A percentile compares a stretch with the other conserved stretches of the same genome.
phyloP scores from a whole-genome alignment of 2,888 invertebrate genomes.

The Drosophila silvestris region DNA sequence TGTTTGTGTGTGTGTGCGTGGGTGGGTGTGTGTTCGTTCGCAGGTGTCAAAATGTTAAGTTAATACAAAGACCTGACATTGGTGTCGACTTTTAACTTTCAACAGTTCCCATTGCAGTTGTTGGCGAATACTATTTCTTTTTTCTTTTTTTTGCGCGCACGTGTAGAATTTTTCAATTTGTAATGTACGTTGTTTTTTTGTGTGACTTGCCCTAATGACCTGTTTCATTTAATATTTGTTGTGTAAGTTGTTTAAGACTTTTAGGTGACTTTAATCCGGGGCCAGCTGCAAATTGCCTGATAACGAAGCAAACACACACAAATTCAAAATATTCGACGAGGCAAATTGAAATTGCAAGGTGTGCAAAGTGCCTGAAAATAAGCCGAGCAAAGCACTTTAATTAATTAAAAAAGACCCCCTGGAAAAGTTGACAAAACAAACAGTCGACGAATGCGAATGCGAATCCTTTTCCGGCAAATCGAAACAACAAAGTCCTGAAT shows the following conservation, averaged over 20 bases:
- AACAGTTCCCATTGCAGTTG: slow-evolving; percentile 56
- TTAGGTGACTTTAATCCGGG: slow-evolving; percentile 37
- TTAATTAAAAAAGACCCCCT: slow-evolving; percentile 65
- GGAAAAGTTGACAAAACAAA: slow-evolving; percentile 58
- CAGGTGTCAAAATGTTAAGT: slow-evolving; percentile 77
- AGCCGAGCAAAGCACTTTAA: slow-evolving; percentile 75
- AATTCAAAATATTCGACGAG: slow-evolving; percentile 75
- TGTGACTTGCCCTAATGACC: slow-evolving; percentile 67
- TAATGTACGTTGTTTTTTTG: slow-evolving; percentile 45
- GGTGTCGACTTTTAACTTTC: slow-evolving; percentile 71
- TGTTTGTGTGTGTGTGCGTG: slow-evolving; percentile 14
- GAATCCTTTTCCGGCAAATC: slow-evolving; percentile 70
- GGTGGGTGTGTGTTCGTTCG: slow-evolving; percentile 19
- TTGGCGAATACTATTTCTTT: slow-evolving; percentile 33
- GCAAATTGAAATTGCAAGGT: slow-evolving; percentile 63
- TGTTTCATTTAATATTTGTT: slow-evolving; percentile 43
- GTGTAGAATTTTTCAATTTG: slow-evolving; percentile 77
- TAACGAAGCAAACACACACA: slow-evolving; percentile 23
- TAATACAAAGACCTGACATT: slow-evolving; percentile 73
- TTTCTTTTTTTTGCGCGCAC: slow-evolving; percentile 22
- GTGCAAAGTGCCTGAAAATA: slow-evolving; percentile 62
- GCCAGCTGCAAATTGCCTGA: slow-evolving; percentile 35
- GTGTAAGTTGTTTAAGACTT: slow-evolving; percentile 38
- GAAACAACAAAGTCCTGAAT: slow-evolving; percentile 70
- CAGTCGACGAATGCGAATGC: slow-evolving; percentile 38